Evolutionary conservation across 2,888 invertebrate genomes (phyloP).

Genomic region (Amphipoea lucens): DNA sequence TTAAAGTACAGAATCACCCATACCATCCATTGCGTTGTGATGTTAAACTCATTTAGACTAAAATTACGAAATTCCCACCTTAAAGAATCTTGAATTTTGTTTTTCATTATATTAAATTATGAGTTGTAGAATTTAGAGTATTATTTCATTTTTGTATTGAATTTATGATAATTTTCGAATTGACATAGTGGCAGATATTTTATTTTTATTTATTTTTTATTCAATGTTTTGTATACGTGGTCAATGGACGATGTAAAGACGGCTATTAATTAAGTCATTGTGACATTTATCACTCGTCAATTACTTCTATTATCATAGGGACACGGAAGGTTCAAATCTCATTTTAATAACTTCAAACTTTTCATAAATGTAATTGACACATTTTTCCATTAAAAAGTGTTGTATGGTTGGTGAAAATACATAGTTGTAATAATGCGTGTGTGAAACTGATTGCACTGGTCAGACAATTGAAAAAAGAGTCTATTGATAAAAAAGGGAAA

Average conservation of each 20-base stretch:
- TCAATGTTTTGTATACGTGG: slow-evolving; percentile 21
- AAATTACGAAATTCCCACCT: slow-evolving; percentile 68
- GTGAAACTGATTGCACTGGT: slow-evolving; percentile 1
- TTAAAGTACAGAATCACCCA: slow-evolving; percentile 34
- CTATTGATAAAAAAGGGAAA: neutral
- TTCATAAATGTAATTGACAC: neutral
- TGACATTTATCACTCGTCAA: slow-evolving; percentile 41
- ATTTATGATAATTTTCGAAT: slow-evolving; percentile 33
- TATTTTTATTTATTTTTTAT: slow-evolving; percentile 3
- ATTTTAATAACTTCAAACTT: neutral
- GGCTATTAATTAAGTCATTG: slow-evolving; percentile 18
- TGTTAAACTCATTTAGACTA: slow-evolving; percentile 50
- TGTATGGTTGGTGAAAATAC: neutral
- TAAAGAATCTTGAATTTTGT: slow-evolving; percentile 49
- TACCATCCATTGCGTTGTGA: slow-evolving; percentile 40
- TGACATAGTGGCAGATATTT: slow-evolving; percentile 16
- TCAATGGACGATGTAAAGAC: slow-evolving; percentile 2
- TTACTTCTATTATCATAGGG: slow-evolving; percentile 38
- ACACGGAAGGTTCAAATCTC: slow-evolving; percentile 27
- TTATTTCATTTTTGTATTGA: slow-evolving; percentile 34
- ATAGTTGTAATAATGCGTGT: neutral
- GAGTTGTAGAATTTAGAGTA: slow-evolving; percentile 47
- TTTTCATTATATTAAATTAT: slow-evolving; percentile 44
- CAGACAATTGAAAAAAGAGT: slow-evolving; percentile 16
- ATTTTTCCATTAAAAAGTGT: neutral